Base-by-base conservation (phyloP, 2,888 invertebrate species). In the Sipha maydis region DNA sequence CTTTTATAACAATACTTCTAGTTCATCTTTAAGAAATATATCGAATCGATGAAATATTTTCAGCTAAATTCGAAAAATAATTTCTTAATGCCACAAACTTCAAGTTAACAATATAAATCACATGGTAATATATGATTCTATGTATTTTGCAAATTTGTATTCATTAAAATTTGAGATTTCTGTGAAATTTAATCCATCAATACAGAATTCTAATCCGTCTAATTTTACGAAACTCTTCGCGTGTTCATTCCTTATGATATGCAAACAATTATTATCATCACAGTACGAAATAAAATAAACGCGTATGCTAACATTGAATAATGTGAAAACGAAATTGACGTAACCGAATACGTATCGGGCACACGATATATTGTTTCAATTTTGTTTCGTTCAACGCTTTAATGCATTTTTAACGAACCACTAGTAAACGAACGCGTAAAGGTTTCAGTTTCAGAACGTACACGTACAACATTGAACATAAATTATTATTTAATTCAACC, bases 351-450 rank as follows among this genome's bases (percentile, higher is more conserved):
- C n/a, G 25, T 1, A 1, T 14, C 54, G 56, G 56, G 48, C 61
- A 61, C 21, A 61, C 61, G 25, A 48, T 48, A 21, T 34, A 56
- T 56, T 56, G 56, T 56, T 79, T 28, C 31, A 56, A 31, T 56
- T 38, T 61, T 38, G 31, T 38, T 80, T 67, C 38, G 25, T 80
- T 80, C 31, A 61, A 61, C 38, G 61, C 61, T 69, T 25, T 67
- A 80, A 80, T 80, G 61, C 38, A 25, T 67, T 80, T 67, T n/a
- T 80, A 80, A 80, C 61, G 80, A 80, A 80, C 80, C 34, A 21
- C 7, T 7, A 17, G 61, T 9, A 25, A 14, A 48, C 14, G 48
- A 1, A 1, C 14, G 41, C 8, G 25, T 25, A 25, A 61, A 17
- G 56, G 21, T 56, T 56, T 56, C 25, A 9, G 28, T 28, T 69